phyloP scores from a whole-genome alignment of 1,140 invertebrate genomes.

The Sitobion miscanthi region DNA sequence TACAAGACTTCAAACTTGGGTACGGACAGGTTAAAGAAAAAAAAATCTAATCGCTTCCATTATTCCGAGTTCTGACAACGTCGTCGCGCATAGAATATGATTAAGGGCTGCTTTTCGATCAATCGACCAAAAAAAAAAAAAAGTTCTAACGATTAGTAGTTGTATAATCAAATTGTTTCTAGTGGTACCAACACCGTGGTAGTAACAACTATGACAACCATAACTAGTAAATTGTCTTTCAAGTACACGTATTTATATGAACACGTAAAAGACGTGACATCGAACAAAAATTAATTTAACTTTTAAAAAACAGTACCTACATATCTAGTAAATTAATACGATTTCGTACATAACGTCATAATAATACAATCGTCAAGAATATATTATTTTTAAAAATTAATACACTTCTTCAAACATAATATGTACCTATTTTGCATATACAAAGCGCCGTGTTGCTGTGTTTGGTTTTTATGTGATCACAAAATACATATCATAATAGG shows the following conservation, averaged over 20 bases:
- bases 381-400: not conserved
- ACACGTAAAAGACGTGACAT: not conserved
- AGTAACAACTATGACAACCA: not conserved
- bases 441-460: not conserved
- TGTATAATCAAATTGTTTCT: not conserved
- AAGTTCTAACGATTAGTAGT: not conserved
- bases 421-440: not conserved
- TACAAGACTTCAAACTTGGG: not conserved
- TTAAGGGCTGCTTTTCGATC: not conserved
- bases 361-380: too few species aligned
- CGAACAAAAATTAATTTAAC: not conserved
- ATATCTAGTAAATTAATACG: not conserved
- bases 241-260: not conserved
- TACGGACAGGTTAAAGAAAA: not conserved
- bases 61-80: not conserved
- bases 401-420: rapidly evolving
- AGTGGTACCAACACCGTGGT: not conserved
- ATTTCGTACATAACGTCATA: not conserved
- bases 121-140: not conserved
- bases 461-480: too few species aligned
- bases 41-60: not conserved
- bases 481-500: not conserved
- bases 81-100: not conserved
- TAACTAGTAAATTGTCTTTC: not conserved
- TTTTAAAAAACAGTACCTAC: not conserved